Evolutionary conservation across 2,888 invertebrate genomes (phyloP).

Genomic region (Lithosia quadra): DNA sequence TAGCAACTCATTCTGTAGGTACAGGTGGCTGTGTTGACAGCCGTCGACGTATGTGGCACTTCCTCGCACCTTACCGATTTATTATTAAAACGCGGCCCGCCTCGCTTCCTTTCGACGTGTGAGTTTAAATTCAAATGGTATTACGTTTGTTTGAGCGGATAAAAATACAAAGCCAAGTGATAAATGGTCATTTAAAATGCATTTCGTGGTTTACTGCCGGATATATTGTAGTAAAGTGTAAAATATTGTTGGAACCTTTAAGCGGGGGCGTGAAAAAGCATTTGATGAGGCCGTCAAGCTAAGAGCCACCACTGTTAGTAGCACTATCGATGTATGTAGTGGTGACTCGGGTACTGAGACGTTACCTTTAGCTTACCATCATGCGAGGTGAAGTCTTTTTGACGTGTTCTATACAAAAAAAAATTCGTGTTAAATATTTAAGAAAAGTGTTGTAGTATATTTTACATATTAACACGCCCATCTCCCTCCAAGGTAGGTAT

Average conservation of each 20-base stretch:
- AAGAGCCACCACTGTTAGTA: too few relatives aligned
- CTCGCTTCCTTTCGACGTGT: constrained; percentile 31
- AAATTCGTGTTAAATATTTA: too few relatives aligned
- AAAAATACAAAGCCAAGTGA: constrained; percentile 8
- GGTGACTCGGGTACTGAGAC: too few relatives aligned
- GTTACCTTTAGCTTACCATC: too few relatives aligned
- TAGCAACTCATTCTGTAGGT: background rate
- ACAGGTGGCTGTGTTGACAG: constrained; percentile 12
- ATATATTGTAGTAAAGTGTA: background rate
- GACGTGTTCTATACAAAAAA: background rate
- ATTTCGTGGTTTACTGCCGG: background rate
- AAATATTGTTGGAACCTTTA: too few relatives aligned
- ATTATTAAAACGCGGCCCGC: constrained; percentile 45
- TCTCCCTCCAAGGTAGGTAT: too few relatives aligned
- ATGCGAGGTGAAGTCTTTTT: too few relatives aligned
- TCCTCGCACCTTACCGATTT: constrained; percentile 36
- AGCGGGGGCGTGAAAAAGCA: too few relatives aligned
- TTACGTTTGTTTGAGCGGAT: constrained; percentile 13
- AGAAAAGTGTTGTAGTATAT: too few relatives aligned
- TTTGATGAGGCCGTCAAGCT: too few relatives aligned
- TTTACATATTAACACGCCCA: too few relatives aligned
- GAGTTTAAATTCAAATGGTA: constrained; percentile 36
- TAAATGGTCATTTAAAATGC: constrained; percentile 15
- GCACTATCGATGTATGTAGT: too few relatives aligned
- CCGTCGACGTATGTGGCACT: constrained; percentile 21